phyloP scores from a whole-genome alignment of 2,888 invertebrate species.

The Dynastes maya region DNA sequence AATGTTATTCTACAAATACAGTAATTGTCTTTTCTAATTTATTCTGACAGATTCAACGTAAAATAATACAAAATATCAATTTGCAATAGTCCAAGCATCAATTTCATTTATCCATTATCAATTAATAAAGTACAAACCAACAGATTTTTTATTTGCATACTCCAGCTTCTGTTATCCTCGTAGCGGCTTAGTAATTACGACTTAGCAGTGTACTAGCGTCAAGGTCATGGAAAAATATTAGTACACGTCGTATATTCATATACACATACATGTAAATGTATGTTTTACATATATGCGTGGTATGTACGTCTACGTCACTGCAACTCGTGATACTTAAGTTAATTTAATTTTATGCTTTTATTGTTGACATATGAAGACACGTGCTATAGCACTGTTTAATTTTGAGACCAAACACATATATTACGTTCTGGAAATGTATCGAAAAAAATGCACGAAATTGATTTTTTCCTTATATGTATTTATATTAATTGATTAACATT shows the following conservation, averaged over 20 bases:
- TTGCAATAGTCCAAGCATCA: no score
- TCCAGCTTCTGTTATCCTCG: no score
- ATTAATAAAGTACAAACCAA: no score
- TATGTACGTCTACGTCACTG: background rate
- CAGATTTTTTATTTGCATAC: no score
- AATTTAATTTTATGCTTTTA: slow-evolving; percentile 1
- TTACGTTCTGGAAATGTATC: background rate
- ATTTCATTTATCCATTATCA: no score
- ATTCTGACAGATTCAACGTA: no score
- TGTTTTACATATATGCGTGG: background rate
- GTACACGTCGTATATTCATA: background rate
- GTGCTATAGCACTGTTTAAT: background rate
- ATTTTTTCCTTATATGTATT: background rate
- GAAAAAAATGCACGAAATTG: background rate
- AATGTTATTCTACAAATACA: no score
- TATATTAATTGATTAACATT: no score
- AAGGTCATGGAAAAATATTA: slow-evolving; percentile 1
- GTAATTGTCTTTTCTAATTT: no score
- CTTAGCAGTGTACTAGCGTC: background rate
- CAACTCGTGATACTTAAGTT: background rate
- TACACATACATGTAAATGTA: slow-evolving; percentile 7
- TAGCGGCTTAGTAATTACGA: background rate
- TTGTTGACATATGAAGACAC: background rate
- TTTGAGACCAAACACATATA: background rate
- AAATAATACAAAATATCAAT: no score